Conservation (phyloP, 2,888 invertebrate species). For the Stenurella melanura region DNA sequence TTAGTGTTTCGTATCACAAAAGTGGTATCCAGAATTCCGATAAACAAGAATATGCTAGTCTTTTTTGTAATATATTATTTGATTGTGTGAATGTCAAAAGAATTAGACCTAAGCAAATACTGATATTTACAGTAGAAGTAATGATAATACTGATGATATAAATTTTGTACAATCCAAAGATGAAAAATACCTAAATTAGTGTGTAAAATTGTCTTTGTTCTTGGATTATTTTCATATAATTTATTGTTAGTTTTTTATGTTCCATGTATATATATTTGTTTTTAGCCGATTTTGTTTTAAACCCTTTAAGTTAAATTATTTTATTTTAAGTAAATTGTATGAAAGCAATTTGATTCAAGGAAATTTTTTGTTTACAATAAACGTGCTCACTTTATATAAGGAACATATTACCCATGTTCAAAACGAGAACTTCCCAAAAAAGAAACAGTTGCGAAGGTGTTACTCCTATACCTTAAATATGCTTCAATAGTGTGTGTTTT, state of each 20-base stretch:
- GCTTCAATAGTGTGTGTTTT: conserved; percentile 64
- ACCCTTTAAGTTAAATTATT: conserved; percentile 44
- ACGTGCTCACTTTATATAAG: conserved; percentile 52
- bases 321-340: conserved; percentile 35
- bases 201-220: conserved; percentile 50
- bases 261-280: conserved; percentile 54
- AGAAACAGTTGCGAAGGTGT: conserved; percentile 16
- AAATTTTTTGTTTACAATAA: conserved; percentile 42
- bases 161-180: conserved; percentile 73
- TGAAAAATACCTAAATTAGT: conserved; percentile 62
- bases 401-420: conserved; percentile 28
- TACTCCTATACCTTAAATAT: conserved; percentile 47
- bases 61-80: conserved; percentile 65
- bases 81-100: conserved; percentile 63
- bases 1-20: conserved; percentile 38
- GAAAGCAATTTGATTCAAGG: conserved; percentile 31
- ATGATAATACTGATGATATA: conserved; percentile 45
- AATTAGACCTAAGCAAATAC: conserved; percentile 57
- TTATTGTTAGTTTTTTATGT: conserved; percentile 44
- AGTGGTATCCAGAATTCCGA: conserved; percentile 42
- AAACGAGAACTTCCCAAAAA: conserved; percentile 10
- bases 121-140: conserved; percentile 60
- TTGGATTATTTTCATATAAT: conserved; percentile 50
- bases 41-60: conserved; percentile 65
- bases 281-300: conserved; percentile 47